These are phyloP conservation scores for Caenorhabditis sp. DNA, from an alignment of 2,888 invertebrate genomes.

Conservation along the genomic window DNA sequence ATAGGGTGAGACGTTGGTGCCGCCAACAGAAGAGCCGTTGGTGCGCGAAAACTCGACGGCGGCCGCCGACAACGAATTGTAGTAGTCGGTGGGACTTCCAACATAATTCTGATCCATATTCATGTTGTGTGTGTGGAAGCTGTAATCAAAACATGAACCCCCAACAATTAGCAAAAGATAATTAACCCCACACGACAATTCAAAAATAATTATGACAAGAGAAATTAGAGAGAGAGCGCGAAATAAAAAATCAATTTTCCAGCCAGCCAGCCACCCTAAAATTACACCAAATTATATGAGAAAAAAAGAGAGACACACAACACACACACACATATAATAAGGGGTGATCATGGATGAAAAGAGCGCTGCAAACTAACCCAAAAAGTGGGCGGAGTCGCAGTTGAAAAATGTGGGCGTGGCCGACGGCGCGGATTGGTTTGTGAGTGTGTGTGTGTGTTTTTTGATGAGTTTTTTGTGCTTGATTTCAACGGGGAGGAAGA, in stretches of 20 bases:
- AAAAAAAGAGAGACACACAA: background rate
- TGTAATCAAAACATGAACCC: too few relatives aligned
- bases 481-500: too few relatives aligned
- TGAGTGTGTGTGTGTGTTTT: background rate
- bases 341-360: constrained; percentile 1
- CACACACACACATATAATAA: background rate
- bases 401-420: background rate
- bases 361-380: background rate
- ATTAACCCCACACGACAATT: background rate
- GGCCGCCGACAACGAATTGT: background rate
- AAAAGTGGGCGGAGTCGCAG: background rate
- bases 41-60: constrained; percentile 7
- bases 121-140: constrained; percentile 2
- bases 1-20: constrained; percentile 15
- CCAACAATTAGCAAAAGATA: too few relatives aligned
- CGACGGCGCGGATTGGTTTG: background rate
- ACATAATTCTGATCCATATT: constrained; percentile 31
- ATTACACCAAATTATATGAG: background rate
- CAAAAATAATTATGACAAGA: background rate
- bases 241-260: background rate
- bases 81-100: constrained; percentile 5
- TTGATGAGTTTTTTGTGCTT: too few relatives aligned
- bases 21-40: too few relatives aligned
- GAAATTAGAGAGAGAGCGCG: too few relatives aligned
- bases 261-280: background rate